A percentile compares a stretch with the other conserved stretches of the same genome.
These are phyloP conservation scores for Dasyprocta punctata DNA, from an alignment of 2,113 vertebrate species.

Conservation along the genomic window DNA sequence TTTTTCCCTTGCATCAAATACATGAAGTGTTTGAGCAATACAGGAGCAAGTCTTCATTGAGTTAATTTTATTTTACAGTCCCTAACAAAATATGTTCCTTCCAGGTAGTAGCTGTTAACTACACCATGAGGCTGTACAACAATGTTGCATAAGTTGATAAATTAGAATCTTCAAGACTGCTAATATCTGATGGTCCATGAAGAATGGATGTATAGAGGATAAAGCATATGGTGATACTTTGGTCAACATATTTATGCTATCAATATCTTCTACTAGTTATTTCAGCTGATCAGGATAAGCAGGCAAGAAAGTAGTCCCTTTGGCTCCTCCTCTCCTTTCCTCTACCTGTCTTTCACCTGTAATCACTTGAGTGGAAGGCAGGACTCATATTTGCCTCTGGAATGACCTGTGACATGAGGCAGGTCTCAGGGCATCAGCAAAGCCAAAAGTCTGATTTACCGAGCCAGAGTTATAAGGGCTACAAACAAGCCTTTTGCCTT, in stretches of 20 bases:
- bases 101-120: too few relatives aligned
- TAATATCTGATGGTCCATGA: rapidly evolving
- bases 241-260: neutral
- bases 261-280: neutral
- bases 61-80: neutral
- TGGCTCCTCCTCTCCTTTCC: too few relatives aligned
- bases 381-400: neutral
- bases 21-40: neutral
- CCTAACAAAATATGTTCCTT: neutral
- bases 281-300: neutral
- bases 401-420: neutral
- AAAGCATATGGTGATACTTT: rapidly evolving
- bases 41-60: neutral
- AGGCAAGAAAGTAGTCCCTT: neutral
- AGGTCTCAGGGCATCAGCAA: neutral
- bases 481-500: rapidly evolving
- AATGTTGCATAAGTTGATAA: neutral
- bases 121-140: neutral
- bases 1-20: neutral
- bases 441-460: neutral
- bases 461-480: neutral
- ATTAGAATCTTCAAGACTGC: neutral
- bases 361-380: neutral
- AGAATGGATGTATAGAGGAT: neutral
- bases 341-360: neutral